Base-by-base conservation (phyloP, 1,140 invertebrate genomes). In the Capitella teleta region DNA sequence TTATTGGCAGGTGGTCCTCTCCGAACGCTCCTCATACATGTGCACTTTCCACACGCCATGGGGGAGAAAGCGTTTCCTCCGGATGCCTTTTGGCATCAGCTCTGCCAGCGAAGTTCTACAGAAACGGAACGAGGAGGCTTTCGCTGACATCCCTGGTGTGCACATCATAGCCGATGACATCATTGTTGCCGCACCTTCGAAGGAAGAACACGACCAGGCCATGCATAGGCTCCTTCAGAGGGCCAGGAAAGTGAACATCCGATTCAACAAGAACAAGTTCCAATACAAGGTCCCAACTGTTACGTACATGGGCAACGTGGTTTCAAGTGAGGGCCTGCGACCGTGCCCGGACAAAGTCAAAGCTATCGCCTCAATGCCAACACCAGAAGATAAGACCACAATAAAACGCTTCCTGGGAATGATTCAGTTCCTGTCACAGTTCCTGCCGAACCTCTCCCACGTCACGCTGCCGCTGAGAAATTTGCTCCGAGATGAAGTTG, bases 341-440 rank as follows among this genome's bases (percentile, higher is more conserved):
- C 54, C 64, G 30, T 68, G 73, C 51, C 61, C 61, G 5, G 54
- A 58, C 5, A 74, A 74, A 51, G 52, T 73, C 0, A 51, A 58
- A n/a, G 65, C 64, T 24, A 67, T 75, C 2, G 24, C 14, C 10
- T 30, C 53, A 1, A 54, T 62, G 47, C 46, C 43, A 28, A 48
- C n/a, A 4, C 60, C 60, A 32, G 40, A 23, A 25, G 41, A 58
- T 26, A 54, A 52, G 19, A 37, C 32, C 41, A 55, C 28, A 16
- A 51, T 61, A 2, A 41, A 56, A 47, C 28, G 54, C 14, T 47
- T 66, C 1, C 23, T 61, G 3, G 61, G 61, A 14, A 48, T 62
- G 44, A 43, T 56, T 0, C 57, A 58, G 12, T 62, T 57, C 49
- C 24, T 61, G 14, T 32, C 49, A 23, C 47, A 57, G 45, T 61